phyloP scores from a whole-genome alignment of 2,888 invertebrate genomes.

The Holacanthella duospinosa region DNA sequence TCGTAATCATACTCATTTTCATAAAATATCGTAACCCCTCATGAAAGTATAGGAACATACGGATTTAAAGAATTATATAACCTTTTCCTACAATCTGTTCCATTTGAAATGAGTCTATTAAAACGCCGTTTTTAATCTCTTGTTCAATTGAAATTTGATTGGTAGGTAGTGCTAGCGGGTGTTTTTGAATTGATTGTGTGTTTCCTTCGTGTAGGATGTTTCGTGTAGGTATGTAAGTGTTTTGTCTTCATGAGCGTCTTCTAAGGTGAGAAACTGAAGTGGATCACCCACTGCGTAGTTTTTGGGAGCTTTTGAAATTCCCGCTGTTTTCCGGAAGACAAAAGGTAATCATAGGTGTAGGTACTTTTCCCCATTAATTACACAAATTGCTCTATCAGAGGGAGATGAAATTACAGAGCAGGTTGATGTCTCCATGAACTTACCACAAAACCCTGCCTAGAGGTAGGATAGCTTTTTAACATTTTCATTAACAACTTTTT shows the following conservation, averaged over 20 bases:
- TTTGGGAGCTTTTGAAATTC: neutral
- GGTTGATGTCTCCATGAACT: neutral
- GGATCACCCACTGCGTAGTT: conserved; percentile 3
- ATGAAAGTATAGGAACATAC: too few species aligned
- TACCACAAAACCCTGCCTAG: too few species aligned
- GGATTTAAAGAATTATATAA: too few species aligned
- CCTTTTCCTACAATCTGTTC: too few species aligned
- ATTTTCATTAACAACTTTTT: too few species aligned
- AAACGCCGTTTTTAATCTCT: neutral
- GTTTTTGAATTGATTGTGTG: neutral
- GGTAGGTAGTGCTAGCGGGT: neutral
- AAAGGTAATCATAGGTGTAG: neutral
- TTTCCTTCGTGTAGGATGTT: neutral
- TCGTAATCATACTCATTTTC: too few species aligned
- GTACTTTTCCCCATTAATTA: neutral
- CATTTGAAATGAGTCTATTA: neutral
- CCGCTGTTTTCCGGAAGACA: neutral
- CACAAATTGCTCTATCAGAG: neutral
- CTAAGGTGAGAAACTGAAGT: neutral
- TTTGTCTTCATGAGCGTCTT: neutral
- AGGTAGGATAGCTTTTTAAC: too few species aligned
- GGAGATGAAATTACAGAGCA: neutral
- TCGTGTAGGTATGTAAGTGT: neutral
- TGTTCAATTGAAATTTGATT: neutral
- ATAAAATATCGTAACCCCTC: too few species aligned